phyloP scores from a whole-genome alignment of 2,888 invertebrate species.

The Acanthococcus lagerstroemiae region DNA sequence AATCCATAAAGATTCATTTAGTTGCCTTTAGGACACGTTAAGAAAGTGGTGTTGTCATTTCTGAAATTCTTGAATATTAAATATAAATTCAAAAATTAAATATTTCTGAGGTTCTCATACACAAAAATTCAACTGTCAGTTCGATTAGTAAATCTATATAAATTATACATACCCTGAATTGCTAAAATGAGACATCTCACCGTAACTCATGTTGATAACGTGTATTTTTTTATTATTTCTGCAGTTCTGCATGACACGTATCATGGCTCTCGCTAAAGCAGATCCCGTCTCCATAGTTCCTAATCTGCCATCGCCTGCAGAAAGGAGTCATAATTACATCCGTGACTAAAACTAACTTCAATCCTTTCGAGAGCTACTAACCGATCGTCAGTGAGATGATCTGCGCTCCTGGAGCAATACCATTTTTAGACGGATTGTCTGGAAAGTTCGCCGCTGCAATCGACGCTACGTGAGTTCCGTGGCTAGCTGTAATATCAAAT shows the following conservation, averaged over 20 bases:
- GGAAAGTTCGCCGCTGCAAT: conserved; percentile 89
- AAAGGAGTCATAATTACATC: too few species aligned
- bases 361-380: too few species aligned
- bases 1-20: too few species aligned
- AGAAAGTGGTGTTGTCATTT: too few species aligned
- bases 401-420: conserved; percentile 93
- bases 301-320: conserved; percentile 67
- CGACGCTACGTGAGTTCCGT: conserved; percentile 95
- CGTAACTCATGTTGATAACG: conserved; percentile 97
- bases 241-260: conserved; percentile 58
- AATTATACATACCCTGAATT: conserved; percentile 85
- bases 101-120: too few species aligned
- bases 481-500: conserved; percentile 62
- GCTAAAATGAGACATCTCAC: conserved; percentile 87
- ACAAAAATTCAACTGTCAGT: too few species aligned
- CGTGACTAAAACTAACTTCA: too few species aligned
- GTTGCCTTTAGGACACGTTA: too few species aligned
- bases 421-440: conserved; percentile 76
- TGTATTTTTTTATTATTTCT: conserved; percentile 55
- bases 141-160: too few species aligned
- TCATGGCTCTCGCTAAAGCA: conserved; percentile 82
- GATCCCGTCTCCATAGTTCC: conserved; percentile 96
- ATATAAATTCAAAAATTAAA: too few species aligned
- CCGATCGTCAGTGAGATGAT: conserved; percentile 82
- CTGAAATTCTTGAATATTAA: too few species aligned